Evolutionary conservation across 1,140 invertebrate genomes (phyloP).

Genomic region (Drosophila kepulauana): DNA sequence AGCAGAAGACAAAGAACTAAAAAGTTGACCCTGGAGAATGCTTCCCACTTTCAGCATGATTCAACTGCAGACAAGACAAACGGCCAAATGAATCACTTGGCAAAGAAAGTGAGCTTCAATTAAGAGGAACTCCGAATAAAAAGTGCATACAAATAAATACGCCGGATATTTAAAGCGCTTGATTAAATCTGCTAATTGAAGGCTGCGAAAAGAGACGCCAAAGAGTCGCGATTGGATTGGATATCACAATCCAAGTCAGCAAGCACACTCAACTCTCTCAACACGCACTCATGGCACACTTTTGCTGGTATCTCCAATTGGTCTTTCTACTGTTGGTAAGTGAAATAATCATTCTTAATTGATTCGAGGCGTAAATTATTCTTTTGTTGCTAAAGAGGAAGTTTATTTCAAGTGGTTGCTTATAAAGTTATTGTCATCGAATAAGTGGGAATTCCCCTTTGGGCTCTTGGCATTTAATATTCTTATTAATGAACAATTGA

Average conservation of each 20-base stretch:
- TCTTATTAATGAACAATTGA: no score
- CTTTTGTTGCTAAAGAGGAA: no score
- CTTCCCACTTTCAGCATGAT: conserved; percentile 49
- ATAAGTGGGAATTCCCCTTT: no score
- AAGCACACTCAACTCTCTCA: conserved; percentile 28
- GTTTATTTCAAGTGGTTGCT: no score
- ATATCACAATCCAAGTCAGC: conserved; percentile 17
- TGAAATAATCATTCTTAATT: conserved; percentile 10
- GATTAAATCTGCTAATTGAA: conserved; percentile 45
- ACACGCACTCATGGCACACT: conserved; percentile 73
- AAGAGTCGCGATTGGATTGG: neutral
- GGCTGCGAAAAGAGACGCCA: neutral
- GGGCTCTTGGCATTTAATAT: no score
- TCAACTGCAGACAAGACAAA: conserved; percentile 53
- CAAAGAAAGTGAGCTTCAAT: conserved; percentile 64
- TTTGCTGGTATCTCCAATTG: conserved; percentile 76
- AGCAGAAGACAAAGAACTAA: conserved; percentile 3
- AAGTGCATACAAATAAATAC: neutral
- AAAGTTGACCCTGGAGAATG: conserved; percentile 33
- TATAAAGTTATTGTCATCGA: no score
- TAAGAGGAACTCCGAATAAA: conserved; percentile 55
- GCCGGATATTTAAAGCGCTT: conserved; percentile 42
- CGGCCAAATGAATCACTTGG: conserved; percentile 68
- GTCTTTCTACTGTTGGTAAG: conserved; percentile 78
- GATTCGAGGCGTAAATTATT: neutral